Percentiles rank a stretch among this genome's conserved stretches.
phyloP scores from a whole-genome alignment of 2,888 invertebrate genomes.

The Andrena trimmerana region DNA sequence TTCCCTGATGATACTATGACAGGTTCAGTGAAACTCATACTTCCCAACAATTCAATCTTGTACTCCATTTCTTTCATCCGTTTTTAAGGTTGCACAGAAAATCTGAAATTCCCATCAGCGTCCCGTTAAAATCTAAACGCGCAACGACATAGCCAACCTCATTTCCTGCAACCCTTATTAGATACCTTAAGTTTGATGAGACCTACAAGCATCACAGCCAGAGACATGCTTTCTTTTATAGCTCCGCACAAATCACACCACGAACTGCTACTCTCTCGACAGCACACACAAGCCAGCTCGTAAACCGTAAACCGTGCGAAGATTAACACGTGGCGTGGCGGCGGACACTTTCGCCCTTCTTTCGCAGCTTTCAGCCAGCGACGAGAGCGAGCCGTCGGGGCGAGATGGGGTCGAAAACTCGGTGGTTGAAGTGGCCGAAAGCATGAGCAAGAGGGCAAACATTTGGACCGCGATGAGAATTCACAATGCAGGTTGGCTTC shows the following conservation, averaged over 20 bases:
- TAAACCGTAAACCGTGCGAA: conserved; percentile 48
- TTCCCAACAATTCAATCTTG: no score
- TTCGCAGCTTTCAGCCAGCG: conserved; percentile 23
- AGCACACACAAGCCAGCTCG: conserved; percentile 1
- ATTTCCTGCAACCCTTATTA: no score
- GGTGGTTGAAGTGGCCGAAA: conserved; percentile 27
- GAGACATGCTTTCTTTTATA: neutral
- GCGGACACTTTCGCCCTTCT: conserved; percentile 42
- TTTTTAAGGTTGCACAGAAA: no score
- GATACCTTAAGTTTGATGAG: neutral
- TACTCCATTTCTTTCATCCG: no score
- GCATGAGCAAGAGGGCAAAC: conserved; percentile 61
- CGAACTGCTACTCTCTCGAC: neutral
- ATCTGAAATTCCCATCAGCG: no score
- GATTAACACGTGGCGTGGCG: conserved; percentile 46
- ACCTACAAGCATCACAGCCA: neutral
- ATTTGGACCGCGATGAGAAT: conserved; percentile 68
- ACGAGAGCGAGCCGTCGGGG: conserved; percentile 24
- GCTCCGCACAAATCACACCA: neutral
- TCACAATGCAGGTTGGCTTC: conserved; percentile 62
- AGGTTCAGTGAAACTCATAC: no score
- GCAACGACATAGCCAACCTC: no score
- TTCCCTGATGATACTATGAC: no score
- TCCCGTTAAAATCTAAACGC: no score
- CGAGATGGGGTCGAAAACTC: conserved; percentile 52